Evolutionary conservation across 1,140 invertebrate species (phyloP), one percentile per base, ranked within the genome.

Genomic region (Diabrotica undecimpunctata): DNA sequence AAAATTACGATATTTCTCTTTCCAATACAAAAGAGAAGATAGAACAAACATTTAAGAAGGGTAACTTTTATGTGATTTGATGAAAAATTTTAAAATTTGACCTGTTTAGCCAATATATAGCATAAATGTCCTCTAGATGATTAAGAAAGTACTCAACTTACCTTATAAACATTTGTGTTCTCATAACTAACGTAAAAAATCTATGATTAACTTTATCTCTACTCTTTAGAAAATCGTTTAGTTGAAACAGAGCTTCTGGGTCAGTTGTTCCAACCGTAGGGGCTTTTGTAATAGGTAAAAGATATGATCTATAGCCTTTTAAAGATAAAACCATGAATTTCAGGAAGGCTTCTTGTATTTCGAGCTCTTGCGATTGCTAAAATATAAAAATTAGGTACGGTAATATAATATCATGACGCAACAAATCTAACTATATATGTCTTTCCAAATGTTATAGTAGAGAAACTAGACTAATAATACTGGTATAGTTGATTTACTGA

Each of bases 261-360:
- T 99, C 97, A 0, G 96, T 99, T 0, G 96, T 93, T 0, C 92
- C 93, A 57, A 93, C 87, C 0, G 92, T 96, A 0, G 97, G 96
- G 0, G 95, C 94, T 77, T 92, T 93, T 2, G 93, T 97, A 52
- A 99, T 98, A 3, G 98, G 97, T 63, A 95, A 85, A 50, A 99
- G 82, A 79, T 88, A 98, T 54, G 85, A 82, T 55, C 94, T 85
- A 81, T 99, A 99, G 5, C 96, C 96, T 77, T 93, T 92, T 67
- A 99, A 79, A 64, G 97, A 91, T 50, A 89, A 86, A 5, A 94
- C 95, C 90, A 97, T 99, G 75, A 99, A 99, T 57, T 93, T 85
- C 37, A 99, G 83, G 81, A 99, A 99, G 6, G 95, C 93, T 79
- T 99, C 97, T 80, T 98, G 96, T 62, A 99, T 99, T 79, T 93